Evolutionary conservation across 64 coral and sea anemone genomes (phyloP).

Genomic region (Montipora cactus): DNA sequence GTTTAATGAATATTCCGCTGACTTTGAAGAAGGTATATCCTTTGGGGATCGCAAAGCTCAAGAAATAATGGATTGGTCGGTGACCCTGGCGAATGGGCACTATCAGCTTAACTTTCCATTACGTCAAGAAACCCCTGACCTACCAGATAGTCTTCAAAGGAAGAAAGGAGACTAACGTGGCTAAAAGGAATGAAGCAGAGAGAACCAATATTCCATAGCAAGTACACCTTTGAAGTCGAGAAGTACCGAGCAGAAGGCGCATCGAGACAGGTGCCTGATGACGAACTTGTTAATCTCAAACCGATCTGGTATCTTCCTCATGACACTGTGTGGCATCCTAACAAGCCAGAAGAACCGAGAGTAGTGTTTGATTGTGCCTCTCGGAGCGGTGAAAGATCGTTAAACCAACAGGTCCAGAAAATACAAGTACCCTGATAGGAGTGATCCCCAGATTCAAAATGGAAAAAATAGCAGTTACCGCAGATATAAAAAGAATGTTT

Average conservation of each 20-base stretch:
- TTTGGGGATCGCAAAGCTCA: background rate
- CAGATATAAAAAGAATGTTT: constrained; percentile 62
- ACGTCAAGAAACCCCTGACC: constrained; percentile 53
- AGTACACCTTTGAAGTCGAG: constrained; percentile 47
- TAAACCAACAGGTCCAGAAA: constrained; percentile 61
- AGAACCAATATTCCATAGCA: constrained; percentile 47
- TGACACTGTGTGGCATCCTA: constrained; percentile 33
- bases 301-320: background rate
- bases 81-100: constrained; percentile 47
- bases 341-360: constrained; percentile 39
- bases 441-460: constrained; percentile 58
- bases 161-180: constrained; percentile 59
- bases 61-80: constrained; percentile 55
- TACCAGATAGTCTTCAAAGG: constrained; percentile 70
- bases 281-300: background rate
- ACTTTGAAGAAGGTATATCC: background rate
- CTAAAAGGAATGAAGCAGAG: constrained; percentile 62
- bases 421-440: constrained; percentile 54
- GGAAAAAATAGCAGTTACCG: constrained; percentile 29
- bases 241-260: constrained; percentile 60
- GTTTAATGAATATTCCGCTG: background rate
- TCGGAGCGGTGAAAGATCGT: constrained; percentile 32
- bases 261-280: background rate
- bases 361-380: constrained; percentile 66
- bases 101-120: constrained; percentile 79